Evolutionary conservation across 30 jellyfish, hydroid and myxozoan genomes (phyloP).

Genomic region (Aurelia sp.): DNA sequence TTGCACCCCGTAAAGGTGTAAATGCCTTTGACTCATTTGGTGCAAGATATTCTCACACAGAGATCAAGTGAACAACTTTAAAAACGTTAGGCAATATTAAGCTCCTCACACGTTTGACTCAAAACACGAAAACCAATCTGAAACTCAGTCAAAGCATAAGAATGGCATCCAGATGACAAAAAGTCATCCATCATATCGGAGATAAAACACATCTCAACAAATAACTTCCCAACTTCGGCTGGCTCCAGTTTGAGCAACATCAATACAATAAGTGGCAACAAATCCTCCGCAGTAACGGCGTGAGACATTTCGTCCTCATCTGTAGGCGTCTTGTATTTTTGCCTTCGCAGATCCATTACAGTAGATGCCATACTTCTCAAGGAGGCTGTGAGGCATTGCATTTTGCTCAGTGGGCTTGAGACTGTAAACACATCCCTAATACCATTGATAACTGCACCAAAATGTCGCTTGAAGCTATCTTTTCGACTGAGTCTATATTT

Average conservation of each 20-base stretch:
- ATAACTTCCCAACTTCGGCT: conserved; percentile 76
- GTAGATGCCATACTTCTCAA: conserved; percentile 57
- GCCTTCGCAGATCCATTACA: conserved; percentile 83
- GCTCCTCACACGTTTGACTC: conserved; percentile 91
- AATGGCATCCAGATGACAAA: conserved; percentile 92
- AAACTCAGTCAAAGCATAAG: conserved; percentile 90
- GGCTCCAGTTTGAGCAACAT: conserved; percentile 81
- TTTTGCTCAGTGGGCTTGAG: conserved; percentile 82
- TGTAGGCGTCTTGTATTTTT: background rate
- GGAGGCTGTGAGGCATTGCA: conserved; percentile 88
- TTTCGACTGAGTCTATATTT: background rate
- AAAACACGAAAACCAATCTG: conserved; percentile 91
- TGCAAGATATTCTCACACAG: too few relatives aligned
- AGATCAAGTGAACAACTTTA: background rate
- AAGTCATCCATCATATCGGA: conserved; percentile 91
- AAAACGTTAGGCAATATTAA: conserved; percentile 6
- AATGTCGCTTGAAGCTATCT: conserved; percentile 82
- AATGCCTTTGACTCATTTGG: too few relatives aligned
- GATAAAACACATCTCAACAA: conserved; percentile 70
- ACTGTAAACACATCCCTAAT: conserved; percentile 45
- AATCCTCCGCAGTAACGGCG: conserved; percentile 94
- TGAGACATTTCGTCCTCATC: conserved; percentile 19
- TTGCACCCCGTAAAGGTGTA: too few relatives aligned
- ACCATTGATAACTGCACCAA: conserved; percentile 58
- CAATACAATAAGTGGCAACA: conserved; percentile 86